Base-by-base conservation (phyloP, 2,113 vertebrate species). In the Chaenocephalus aceratus region DNA sequence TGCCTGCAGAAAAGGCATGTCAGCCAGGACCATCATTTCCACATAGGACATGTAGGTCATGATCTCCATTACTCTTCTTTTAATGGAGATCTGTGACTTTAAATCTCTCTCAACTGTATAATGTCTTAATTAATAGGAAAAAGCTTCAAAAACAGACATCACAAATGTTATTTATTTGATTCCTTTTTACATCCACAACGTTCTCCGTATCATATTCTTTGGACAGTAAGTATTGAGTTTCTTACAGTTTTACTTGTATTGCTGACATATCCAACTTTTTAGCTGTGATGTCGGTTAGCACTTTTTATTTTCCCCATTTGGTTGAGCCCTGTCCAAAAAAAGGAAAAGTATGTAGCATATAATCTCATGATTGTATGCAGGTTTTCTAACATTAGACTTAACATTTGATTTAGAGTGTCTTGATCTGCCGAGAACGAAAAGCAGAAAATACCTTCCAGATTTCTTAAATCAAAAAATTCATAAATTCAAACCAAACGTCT, bases 391-490 rank as follows among this genome's bases (percentile, higher is more conserved):
- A 76, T 71, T 34, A 61, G 16, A 72, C 12, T 7, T 52, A n/a
- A 59, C 52, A 56, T 44, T 72, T 72, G 13, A 52, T 82, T 74
- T 52, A 3, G 46, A 44, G 36, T 21, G 16, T 52, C 34, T 26
- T 54, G 13, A 51, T 59, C 60, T 74, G 73, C 64, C 73, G 71
- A 64, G 46, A 14, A 66, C 30, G 44, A 74, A 62, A 74, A 6
- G 30, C n/a, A 60, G 11, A 45, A 77, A 56, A 61, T n/a, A 49
- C 72, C 30, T 60, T 78, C 82, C 66, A 75, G 75, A 72, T 76
- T 88, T 79, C 34, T 44, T 66, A 64, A 69, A 67, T 73, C 52
- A 69, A 10, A 53, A 72, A 34, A 16, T 51, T 45, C 66, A 53
- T 60, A 34, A 3, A 21, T 13, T 26, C 41, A 78, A 78, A 69